Conservation (phyloP, 2,888 invertebrate genomes). For the Incurvaria masculella region DNA sequence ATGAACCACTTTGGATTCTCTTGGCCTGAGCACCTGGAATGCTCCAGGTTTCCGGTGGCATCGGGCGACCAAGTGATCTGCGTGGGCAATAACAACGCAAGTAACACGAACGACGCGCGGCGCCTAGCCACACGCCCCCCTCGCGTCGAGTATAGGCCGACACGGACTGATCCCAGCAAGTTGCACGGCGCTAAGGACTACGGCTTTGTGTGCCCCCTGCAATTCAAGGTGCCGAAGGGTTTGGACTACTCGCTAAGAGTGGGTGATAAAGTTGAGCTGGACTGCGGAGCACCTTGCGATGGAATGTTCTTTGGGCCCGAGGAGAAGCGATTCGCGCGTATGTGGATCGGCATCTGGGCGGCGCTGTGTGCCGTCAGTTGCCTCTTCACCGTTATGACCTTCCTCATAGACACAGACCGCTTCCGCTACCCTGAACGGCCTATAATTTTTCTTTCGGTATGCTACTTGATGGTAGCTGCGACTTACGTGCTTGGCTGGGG, state of each 20-base stretch:
- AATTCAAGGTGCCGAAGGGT: constrained; percentile 77
- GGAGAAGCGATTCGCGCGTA: constrained; percentile 76
- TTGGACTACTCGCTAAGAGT: constrained; percentile 83
- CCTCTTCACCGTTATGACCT: constrained; percentile 89
- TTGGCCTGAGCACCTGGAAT: constrained; percentile 90
- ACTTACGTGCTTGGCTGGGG: constrained; percentile 87
- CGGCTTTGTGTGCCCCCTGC: constrained; percentile 85
- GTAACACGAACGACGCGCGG: constrained; percentile 57
- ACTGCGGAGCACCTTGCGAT: constrained; percentile 90
- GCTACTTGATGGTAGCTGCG: constrained; percentile 91
- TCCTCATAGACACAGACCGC: constrained; percentile 89
- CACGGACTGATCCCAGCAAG: constrained; percentile 48
- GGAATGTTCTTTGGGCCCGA: constrained; percentile 87
- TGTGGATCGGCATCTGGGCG: constrained; percentile 95
- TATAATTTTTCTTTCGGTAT: constrained; percentile 94
- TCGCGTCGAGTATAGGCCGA: constrained; percentile 46
- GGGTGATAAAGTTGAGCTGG: constrained; percentile 66
- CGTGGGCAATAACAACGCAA: constrained; percentile 72
- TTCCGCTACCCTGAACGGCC: constrained; percentile 98
- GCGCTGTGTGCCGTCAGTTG: constrained; percentile 87
- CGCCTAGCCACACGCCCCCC: constrained; percentile 34
- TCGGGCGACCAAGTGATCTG: constrained; percentile 68
- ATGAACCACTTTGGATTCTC: constrained; percentile 83
- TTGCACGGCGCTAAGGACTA: constrained; percentile 62
- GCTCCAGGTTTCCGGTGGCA: constrained; percentile 75